Percentiles rank a stretch among this genome's conserved stretches.
These are phyloP conservation scores for Erebia ligea DNA, from an alignment of 2,888 invertebrate genomes.

Conservation along the genomic window DNA sequence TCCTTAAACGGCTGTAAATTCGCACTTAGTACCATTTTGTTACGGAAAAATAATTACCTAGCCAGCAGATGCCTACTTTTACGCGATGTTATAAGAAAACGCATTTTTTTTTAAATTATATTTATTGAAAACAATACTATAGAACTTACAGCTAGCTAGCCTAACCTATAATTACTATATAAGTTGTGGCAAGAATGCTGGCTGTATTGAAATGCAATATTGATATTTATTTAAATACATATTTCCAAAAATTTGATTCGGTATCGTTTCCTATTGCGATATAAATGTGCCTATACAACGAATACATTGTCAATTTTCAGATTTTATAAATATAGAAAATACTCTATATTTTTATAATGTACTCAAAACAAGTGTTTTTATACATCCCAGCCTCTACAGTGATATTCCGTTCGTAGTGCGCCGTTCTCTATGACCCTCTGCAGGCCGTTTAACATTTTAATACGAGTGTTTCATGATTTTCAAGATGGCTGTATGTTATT, in stretches of 20 bases:
- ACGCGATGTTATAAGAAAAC: too few species aligned
- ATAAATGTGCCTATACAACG: not conserved
- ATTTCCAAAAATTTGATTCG: not conserved
- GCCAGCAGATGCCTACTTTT: too few species aligned
- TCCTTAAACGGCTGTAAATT: too few species aligned
- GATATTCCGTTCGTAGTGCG: slow-evolving; percentile 6
- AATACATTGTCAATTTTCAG: not conserved
- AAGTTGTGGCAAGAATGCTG: too few species aligned
- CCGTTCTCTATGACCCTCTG: slow-evolving; percentile 6
- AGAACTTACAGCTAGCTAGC: too few species aligned
- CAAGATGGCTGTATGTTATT: slow-evolving; percentile 21
- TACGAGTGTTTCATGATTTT: slow-evolving; percentile 15
- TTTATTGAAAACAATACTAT: too few species aligned
- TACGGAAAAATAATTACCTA: too few species aligned
- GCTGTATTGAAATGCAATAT: too few species aligned
- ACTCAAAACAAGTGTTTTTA: slow-evolving; percentile 10
- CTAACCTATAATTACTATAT: too few species aligned
- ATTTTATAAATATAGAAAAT: slow-evolving; percentile 14
- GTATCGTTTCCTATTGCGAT: not conserved
- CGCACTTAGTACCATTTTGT: too few species aligned
- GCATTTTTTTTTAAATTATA: too few species aligned
- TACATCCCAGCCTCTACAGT: slow-evolving; percentile 4
- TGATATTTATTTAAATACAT: too few species aligned
- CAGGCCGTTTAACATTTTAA: slow-evolving; percentile 21
- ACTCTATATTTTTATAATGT: slow-evolving; percentile 14